Evolutionary conservation across 1,140 invertebrate species (phyloP).

Genomic region (Colletes gigas): DNA sequence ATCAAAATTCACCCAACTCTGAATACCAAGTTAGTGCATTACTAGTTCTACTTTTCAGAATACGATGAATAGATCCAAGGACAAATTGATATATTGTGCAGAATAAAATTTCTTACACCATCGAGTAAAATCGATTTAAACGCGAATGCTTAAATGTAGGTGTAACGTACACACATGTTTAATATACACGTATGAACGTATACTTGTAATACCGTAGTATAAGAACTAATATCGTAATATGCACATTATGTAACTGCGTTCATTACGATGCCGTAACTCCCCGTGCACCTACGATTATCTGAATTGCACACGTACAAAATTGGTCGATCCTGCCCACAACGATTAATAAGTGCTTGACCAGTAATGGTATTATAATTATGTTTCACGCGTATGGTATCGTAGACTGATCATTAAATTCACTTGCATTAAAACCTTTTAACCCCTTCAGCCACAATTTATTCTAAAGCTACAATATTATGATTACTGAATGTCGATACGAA

Average conservation of each 20-base stretch:
- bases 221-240: constrained; percentile 34
- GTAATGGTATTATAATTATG: constrained; percentile 30
- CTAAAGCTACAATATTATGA: too few species aligned
- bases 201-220: neutral
- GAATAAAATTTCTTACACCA: neutral
- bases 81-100: neutral
- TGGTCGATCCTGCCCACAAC: neutral
- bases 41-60: neutral
- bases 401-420: neutral
- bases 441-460: too few species aligned
- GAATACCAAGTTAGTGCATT: too few species aligned
- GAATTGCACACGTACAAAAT: constrained; percentile 35
- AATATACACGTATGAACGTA: neutral
- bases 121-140: constrained; percentile 18
- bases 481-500: too few species aligned
- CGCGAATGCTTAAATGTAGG: neutral
- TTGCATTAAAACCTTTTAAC: too few species aligned
- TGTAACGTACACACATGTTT: neutral
- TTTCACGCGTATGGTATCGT: neutral
- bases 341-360: constrained; percentile 40
- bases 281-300: constrained; percentile 23
- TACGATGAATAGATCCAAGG: neutral
- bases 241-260: constrained; percentile 18
- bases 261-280: constrained; percentile 28
- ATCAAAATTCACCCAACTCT: too few species aligned